Base-by-base conservation (phyloP, 1,140 invertebrate genomes). In the Euglossa dilemma region DNA sequence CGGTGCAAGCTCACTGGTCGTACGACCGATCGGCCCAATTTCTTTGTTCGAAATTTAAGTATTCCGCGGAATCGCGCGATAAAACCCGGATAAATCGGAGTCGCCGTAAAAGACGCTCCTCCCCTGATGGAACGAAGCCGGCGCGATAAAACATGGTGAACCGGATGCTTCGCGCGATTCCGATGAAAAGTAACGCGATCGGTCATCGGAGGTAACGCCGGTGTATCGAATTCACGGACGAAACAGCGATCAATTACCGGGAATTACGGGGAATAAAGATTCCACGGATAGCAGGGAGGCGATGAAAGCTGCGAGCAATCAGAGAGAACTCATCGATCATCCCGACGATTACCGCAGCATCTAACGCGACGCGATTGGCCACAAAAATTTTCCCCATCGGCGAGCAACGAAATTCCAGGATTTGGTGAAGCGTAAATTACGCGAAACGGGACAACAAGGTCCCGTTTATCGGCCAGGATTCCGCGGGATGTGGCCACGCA, bases 381-480 rank as follows among this genome's bases (percentile, higher is more conserved):
- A 6, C 45, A 50, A 59, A 72, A 72, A 80, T 50, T 6, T 66
- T 36, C 47, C 25, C 7, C 16, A 2, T 0, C 18, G 9, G 16
- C 6, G 25, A 2, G 28, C 16, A 50, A 25, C 36, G 69, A 72
- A 80, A 72, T 52, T 52, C 18, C 45, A 36, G 45, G 28, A n/a
- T 61, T 23, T 43, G 14, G 28, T 20, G 67, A 43, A 11, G 70
- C 69, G 69, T 80, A 73, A 80, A 80, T 80, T 73, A 73, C 69
- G 14, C 57, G 69, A n/a, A 61, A 63, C 57, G 28, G 47, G 57
- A 45, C 78, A 80, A 80, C 78, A 73, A 52, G n/a, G 45, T 79
- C 14, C 69, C 57, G 25, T 28, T 64, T 80, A 80, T 80, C 78
- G 57, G 47, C 8, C 0, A 25, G 59, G 45, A 74, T 80, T 61